phyloP scores from a whole-genome alignment of 2,797 vertebrate species.

The Crocidura indochinensis region DNA sequence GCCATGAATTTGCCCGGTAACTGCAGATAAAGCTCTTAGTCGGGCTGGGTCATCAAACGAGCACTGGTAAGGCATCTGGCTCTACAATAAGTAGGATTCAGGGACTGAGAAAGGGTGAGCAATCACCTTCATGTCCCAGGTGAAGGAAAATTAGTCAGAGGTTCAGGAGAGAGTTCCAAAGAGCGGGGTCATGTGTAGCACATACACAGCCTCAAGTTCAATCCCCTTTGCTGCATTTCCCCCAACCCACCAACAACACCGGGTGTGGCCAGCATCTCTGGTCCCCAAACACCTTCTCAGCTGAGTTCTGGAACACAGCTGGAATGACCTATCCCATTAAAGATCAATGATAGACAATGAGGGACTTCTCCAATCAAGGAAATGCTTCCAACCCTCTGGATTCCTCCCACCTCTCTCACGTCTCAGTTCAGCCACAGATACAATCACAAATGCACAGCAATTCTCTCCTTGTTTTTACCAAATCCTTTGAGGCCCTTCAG shows the following conservation, averaged over 20 bases:
- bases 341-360: background rate
- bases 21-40: background rate
- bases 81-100: rapidly evolving
- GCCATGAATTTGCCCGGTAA: background rate
- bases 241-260: no score
- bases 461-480: background rate
- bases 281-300: no score
- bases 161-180: no score
- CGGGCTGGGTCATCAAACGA: background rate
- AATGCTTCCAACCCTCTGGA: background rate
- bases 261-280: no score
- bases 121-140: background rate
- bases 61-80: rapidly evolving
- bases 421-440: background rate
- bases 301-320: no score
- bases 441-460: background rate
- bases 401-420: background rate
- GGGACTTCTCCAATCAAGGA: background rate
- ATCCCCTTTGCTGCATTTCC: no score
- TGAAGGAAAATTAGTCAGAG: background rate
- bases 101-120: background rate
- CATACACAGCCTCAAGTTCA: background rate
- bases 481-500: rapidly evolving
- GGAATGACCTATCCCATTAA: no score
- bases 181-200: no score